phyloP scores from a whole-genome alignment of 2,797 vertebrate species.

The Hyperoplus immaculatus region DNA sequence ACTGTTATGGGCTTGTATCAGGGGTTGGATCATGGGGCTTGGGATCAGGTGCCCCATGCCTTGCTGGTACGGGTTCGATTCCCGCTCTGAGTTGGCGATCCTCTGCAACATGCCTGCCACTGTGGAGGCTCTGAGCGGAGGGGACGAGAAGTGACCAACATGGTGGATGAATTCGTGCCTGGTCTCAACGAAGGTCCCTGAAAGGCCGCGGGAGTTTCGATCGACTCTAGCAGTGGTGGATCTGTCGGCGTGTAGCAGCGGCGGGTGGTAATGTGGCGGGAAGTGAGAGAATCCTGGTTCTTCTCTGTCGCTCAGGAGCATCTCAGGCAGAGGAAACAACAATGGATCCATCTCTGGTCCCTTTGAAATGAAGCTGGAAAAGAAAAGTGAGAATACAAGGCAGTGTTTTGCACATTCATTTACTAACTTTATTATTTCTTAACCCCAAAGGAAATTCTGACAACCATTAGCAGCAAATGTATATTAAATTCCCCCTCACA shows the following conservation, averaged over 20 bases:
- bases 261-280: no score
- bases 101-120: background rate
- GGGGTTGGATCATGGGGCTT: background rate
- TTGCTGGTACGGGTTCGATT: background rate
- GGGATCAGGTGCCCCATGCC: background rate
- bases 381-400: background rate
- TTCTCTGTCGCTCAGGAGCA: background rate
- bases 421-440: no score
- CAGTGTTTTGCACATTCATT: no score
- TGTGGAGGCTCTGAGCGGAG: no score
- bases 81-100: fast-evolving
- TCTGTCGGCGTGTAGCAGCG: no score
- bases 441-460: no score
- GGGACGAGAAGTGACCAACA: background rate
- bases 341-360: slow-evolving; percentile 18
- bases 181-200: fast-evolving
- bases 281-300: fast-evolving
- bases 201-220: fast-evolving
- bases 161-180: background rate
- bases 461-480: no score
- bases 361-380: background rate
- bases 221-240: background rate
- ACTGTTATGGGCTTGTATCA: background rate
- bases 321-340: background rate
- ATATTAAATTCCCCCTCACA: no score